phyloP scores from a whole-genome alignment of 2,888 invertebrate genomes.

The Gastrophysa polygoni region DNA sequence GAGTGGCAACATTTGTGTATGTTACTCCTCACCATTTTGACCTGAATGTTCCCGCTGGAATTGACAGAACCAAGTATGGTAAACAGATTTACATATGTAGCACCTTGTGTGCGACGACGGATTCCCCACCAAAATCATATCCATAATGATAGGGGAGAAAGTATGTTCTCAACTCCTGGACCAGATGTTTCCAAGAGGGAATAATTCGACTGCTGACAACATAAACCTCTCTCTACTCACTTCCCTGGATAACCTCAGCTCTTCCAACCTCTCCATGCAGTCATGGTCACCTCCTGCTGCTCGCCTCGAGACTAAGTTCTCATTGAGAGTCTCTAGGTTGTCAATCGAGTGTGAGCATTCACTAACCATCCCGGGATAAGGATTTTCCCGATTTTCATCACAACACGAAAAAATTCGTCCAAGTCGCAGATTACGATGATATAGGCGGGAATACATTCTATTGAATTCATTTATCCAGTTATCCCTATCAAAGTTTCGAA shows the following conservation, averaged over 20 bases:
- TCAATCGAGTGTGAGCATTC: neutral
- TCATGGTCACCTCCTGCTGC: no score
- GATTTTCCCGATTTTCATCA: neutral
- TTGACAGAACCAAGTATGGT: neutral
- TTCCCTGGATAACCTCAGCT: slow-evolving; percentile 13
- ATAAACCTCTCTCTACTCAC: slow-evolving; percentile 3
- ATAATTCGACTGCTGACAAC: slow-evolving; percentile 13
- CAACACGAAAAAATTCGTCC: neutral
- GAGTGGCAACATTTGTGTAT: no score
- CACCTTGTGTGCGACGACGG: slow-evolving; percentile 20
- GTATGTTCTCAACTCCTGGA: neutral
- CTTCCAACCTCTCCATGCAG: slow-evolving; percentile 14
- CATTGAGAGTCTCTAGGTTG: no score
- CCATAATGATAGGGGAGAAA: slow-evolving; percentile 17
- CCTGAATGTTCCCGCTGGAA: neutral
- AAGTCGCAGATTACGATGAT: neutral
- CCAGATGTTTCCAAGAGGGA: slow-evolving; percentile 13
- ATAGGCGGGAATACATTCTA: neutral
- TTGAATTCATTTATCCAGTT: neutral
- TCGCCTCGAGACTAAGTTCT: no score
- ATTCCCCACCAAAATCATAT: slow-evolving; percentile 13
- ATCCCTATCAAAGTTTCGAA: neutral
- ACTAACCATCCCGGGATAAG: neutral
- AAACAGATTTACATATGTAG: slow-evolving; percentile 19
- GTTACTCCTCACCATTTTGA: slow-evolving; percentile 15